Base-by-base conservation (phyloP, 1,140 invertebrate species). In the Nephila pilipes region DNA sequence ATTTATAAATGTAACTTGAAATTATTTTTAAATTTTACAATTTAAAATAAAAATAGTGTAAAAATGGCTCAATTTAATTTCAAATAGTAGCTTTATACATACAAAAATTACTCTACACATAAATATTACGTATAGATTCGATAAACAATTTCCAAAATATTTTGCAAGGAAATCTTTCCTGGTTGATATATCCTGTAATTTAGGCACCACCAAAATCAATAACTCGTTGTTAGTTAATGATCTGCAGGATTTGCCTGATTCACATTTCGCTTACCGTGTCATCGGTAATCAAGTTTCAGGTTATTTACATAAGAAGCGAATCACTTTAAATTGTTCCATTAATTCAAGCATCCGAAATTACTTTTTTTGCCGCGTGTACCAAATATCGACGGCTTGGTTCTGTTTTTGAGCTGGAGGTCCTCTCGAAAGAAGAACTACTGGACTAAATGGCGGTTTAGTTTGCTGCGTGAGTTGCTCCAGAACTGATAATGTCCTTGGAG, bases 351-450 rank as follows among this genome's bases (percentile, higher is more conserved):
- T 32, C 4, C 14, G 2, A 38, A 60, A 36, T 75, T 57, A 69
- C 6, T 54, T 85, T 57, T 32, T 55, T 25, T 85, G 85, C 20
- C 92, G 20, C 0, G 92, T 93, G 87, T 93, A 93, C 92, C 92
- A 93, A 14, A 93, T 75, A 65, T 93, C 85, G 16, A 93, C 92
- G 1, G 92, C 92, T n/a, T 93, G 92, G 20, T 93, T 89, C 25
- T 87, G 46, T 22, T n/a, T 79, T 29, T 93, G 91, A 22, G 83
- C 29, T 63, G 92, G 79, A 54, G 92, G 92, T 83, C 92, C 92
- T 46, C 58, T 55, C 25, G 85, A 81, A 14, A 93, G 54, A 3
- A 93, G 63, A 3, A 93, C 92, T 1, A 93, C 92, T 14, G 92
- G 92, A 58, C 92, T 93, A 25, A 88, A 93, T 14, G 92, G 92